phyloP scores from a whole-genome alignment of 2,797 vertebrate genomes.

The Cheirogaleus major region DNA sequence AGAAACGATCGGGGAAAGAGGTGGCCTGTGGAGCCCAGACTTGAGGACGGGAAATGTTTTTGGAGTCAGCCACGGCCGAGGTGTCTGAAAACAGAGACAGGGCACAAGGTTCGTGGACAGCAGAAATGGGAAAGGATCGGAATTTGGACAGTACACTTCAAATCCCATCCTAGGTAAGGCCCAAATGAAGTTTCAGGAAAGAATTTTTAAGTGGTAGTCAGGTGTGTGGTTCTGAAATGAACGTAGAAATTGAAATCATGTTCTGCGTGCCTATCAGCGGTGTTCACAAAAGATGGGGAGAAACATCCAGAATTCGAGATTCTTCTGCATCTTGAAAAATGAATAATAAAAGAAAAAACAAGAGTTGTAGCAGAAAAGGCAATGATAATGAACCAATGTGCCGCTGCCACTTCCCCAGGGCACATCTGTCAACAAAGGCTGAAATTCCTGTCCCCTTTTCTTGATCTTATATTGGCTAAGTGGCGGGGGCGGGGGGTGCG shows the following conservation, averaged over 20 bases:
- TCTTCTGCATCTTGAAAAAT: neutral
- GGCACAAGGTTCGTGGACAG: fast-evolving
- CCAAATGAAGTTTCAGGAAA: neutral
- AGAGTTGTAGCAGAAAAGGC: neutral
- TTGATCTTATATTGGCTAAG: neutral
- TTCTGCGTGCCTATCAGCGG: neutral
- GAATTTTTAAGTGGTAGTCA: neutral
- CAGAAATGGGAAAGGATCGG: fast-evolving
- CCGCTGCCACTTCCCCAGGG: neutral
- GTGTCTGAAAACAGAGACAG: neutral
- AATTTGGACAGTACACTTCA: no score
- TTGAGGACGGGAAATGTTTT: neutral
- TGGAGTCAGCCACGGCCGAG: neutral
- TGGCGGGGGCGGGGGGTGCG: fast-evolving
- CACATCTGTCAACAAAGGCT: neutral
- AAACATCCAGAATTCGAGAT: neutral
- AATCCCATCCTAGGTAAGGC: neutral
- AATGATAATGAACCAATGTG: neutral
- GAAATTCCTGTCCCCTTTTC: neutral
- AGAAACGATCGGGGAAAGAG: neutral
- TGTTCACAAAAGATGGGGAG: neutral
- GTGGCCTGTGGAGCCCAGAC: neutral
- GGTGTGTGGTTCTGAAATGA: neutral
- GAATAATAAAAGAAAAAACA: neutral
- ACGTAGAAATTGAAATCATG: neutral